phyloP scores from a whole-genome alignment of 2,888 invertebrate species.

The Drosophila monieri region DNA sequence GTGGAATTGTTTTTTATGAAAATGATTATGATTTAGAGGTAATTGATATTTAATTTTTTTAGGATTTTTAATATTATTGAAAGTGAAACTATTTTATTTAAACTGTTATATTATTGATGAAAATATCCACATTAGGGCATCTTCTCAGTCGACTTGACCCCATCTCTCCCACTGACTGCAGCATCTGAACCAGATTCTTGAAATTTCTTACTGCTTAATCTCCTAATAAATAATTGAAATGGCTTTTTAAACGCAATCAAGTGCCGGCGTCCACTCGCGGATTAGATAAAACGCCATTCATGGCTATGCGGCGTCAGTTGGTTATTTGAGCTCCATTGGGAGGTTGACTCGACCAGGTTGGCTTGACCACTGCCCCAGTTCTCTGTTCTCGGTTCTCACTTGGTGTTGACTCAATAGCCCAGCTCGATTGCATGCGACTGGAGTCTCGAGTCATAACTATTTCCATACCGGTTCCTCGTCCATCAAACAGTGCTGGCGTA shows the following conservation, averaged over 20 bases:
- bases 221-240: constrained; percentile 64
- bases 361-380: constrained; percentile 30
- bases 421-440: constrained; percentile 48
- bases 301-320: constrained; percentile 53
- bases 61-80: too few species aligned
- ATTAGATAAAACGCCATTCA: constrained; percentile 71
- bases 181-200: constrained; percentile 57
- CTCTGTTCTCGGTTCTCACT: constrained; percentile 5
- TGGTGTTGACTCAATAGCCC: constrained; percentile 54
- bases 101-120: too few species aligned
- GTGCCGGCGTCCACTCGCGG: constrained; percentile 27
- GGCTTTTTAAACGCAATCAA: constrained; percentile 43
- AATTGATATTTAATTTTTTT: too few species aligned
- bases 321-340: constrained; percentile 43
- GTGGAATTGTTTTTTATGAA: neutral
- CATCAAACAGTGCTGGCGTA: constrained; percentile 64
- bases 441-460: constrained; percentile 12
- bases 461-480: constrained; percentile 54
- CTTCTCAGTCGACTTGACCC: neutral
- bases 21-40: too few species aligned
- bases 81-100: too few species aligned
- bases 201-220: constrained; percentile 55
- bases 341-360: constrained; percentile 32
- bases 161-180: neutral
- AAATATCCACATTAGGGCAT: neutral